phyloP scores from a whole-genome alignment of 2,888 invertebrate genomes.

The Nymphalis c-album region DNA sequence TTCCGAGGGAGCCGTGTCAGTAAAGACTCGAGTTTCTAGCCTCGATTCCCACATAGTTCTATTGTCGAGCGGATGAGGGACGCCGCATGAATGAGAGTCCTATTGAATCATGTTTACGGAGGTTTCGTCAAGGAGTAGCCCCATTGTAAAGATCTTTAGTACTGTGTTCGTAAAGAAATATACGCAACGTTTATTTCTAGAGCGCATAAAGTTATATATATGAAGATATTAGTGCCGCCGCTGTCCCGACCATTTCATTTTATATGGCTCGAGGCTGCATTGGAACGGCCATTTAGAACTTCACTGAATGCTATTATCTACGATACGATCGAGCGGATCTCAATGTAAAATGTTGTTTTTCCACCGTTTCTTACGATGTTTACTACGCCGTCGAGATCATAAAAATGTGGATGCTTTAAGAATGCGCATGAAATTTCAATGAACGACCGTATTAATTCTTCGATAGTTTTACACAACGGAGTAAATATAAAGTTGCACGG shows the following conservation, averaged over 20 bases:
- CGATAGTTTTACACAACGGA: conserved; percentile 10
- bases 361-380: conserved; percentile 28
- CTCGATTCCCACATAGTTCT: conserved; percentile 24
- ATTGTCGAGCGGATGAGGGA: conserved; percentile 9
- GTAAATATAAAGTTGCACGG: neutral
- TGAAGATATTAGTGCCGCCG: conserved; percentile 2
- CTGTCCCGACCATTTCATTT: conserved; percentile 11
- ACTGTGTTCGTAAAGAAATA: neutral
- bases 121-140: conserved; percentile 3
- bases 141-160: conserved; percentile 6
- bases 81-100: conserved; percentile 9
- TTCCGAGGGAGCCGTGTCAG: conserved; percentile 34
- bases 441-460: conserved; percentile 30
- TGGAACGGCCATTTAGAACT: conserved; percentile 15
- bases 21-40: conserved; percentile 19
- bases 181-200: neutral
- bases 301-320: conserved; percentile 25
- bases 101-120: neutral
- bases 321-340: conserved; percentile 23
- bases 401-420: conserved; percentile 31
- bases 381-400: conserved; percentile 27
- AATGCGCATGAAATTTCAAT: conserved; percentile 34
- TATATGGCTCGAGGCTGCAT: conserved; percentile 16
- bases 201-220: conserved; percentile 1
- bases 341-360: conserved; percentile 28